Evolutionary conservation across 2,888 invertebrate species (phyloP), one percentile per base, ranked within the genome.

Genomic region (Eristalis tenax): DNA sequence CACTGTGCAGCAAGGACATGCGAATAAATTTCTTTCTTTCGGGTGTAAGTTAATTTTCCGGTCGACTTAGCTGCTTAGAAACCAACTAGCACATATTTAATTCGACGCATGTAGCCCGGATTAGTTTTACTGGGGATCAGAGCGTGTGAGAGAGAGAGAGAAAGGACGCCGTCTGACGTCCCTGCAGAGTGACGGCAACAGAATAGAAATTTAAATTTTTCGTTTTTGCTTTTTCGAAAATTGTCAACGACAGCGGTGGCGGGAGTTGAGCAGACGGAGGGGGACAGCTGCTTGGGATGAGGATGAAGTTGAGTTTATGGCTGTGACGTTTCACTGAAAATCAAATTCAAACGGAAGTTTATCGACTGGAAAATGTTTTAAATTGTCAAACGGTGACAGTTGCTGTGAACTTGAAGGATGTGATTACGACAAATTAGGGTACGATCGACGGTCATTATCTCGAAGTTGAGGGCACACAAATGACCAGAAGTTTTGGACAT

Each of bases 21-120:
- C 57, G 86, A 83, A 83, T 87, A 87, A 87, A 87, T 79, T 83
- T 50, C 18, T 50, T 74, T 32, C 66, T 66, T 26, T 50, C 18
- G 18, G 26, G 89, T 89, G 89, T 90, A 89, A 89, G 89, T 90
- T 89, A 90, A 90, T 90, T 90, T 90, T 90, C 89, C 89, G 90
- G 90, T 89, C 89, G 90, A 90, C 89, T 90, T 89, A 88, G 86
- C 83, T 89, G 88, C 89, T 89, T 89, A 88, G 87, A 89, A 83
- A 81, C 79, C 88, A 89, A 85, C 84, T 85, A 84, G 77, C 83
- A 85, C 85, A 88, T 85, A 83, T 83, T 86, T 80, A 80, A 86
- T 87, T 75, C 68, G 79, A 66, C 59, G 73, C 73, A 88, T 83
- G 76, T 74, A 77, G 28, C 74, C 56, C 68, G 88, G 81, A 76